Base-by-base conservation (phyloP, 2,797 vertebrate species). In the Enteromius fasciolatus region DNA sequence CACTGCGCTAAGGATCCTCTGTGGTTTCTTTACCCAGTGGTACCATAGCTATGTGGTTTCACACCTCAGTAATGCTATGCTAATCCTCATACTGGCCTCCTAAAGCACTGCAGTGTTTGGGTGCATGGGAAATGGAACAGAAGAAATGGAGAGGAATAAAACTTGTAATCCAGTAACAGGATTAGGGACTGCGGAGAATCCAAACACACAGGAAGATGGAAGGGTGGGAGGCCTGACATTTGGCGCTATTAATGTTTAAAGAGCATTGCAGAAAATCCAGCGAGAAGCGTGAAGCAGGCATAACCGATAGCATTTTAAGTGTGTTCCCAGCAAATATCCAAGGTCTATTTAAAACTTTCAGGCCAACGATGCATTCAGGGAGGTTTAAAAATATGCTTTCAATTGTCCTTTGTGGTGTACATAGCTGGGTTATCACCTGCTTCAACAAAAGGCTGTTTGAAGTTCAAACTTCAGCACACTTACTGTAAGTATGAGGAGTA, bases 101-200 rank as follows among this genome's bases (percentile, higher is more conserved):
- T 64, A 74, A 81, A 83, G 50, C 83, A 85, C 73, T 75, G 50
- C 72, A 78, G 74, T 81, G 78, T 85, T 83, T 61, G 68, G 76
- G 78, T 79, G 68, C 66, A 78, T 87, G 80, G 83, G 74, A 87
- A 88, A 84, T 86, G 59, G 81, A 76, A 78, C 74, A 87, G 84
- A 81, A 85, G 84, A 82, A 82, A 89, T 81, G 78, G 59, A 83
- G 78, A 83, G 73, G 81, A 87, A 84, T 89, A 84, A 86, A 87
- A 86, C 80, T 80, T 87, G 87, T 88, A 88, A 89, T 89, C 88
- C 87, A 84, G 82, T 89, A 87, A 88, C 87, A 80, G 84, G 88
- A 89, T 89, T 89, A 89, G 80, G 67, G 83, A 82, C 75, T 83
- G 86, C 83, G 57, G 80, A 83, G 81, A 83, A 84, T 85, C 77